Evolutionary conservation across 2,888 invertebrate genomes (phyloP), one percentile per base, ranked within the genome.

Genomic region (Cephus sareptanus): DNA sequence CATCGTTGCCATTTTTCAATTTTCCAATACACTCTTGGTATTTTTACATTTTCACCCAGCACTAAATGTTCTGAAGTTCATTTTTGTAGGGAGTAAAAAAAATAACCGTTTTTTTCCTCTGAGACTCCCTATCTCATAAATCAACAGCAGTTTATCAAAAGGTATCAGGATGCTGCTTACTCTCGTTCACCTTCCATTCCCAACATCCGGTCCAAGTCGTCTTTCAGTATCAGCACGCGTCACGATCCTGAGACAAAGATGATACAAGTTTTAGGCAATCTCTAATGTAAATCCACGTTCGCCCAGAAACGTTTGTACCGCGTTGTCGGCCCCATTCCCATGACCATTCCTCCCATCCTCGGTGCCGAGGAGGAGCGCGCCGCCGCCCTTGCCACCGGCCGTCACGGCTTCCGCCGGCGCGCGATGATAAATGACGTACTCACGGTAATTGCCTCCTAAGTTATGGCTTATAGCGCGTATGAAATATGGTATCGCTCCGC

Each of bases 391-490:
- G 82, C 83, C 77, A 79, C 83, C 79, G 79, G 82, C 81, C 82
- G 81, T 81, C 84, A 83, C 80, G 83, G 83, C 81, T 84, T 83
- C 84, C 82, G 82, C 82, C 82, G 81, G 81, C 79, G 81, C 81
- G 85, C 89, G 90, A 92, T 93, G 93, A 93, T 93, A 93, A 93
- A 93, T 92, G 93, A 93, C 92, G 92, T 93, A 93, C 93, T 93
- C 93, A 92, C 92, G 91, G 93, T 93, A 93, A 93, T 93, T 93
- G 93, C 93, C 93, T 92, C 90, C 92, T 93, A 93, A 93, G 93
- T 93, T 93, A 93, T 93, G 93, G 93, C 92, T 92, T 92, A 92
- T 92, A 92, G 92, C 92, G 92, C 91, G 90, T 92, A 93, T 93
- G 93, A 93, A 93, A 93, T 93, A 93, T 93, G 93, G 92, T 92